Evolutionary conservation across 2,888 invertebrate species (phyloP), one percentile per base, ranked within the genome.

Genomic region (Trypoxylon attenuatum): DNA sequence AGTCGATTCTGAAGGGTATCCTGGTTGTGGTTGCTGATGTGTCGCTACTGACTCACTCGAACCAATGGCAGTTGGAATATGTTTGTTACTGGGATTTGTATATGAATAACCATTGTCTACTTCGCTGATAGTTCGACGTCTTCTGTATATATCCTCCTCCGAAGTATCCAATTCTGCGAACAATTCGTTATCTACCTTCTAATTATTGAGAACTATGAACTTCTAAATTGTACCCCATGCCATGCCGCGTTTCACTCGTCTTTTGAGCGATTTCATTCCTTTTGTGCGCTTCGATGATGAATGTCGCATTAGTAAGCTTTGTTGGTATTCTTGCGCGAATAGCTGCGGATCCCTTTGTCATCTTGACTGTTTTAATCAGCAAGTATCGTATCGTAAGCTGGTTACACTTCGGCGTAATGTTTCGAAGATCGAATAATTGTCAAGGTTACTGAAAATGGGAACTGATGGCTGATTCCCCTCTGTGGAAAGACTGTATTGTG

Each of bases 141-240:
- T 78, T 29, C 49, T 51, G 19, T 76, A 29, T 42, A 39, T 73
- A 74, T 55, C 79, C 46, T 60, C 55, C 38, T 78, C 79, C 4
- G 66, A 80, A 15, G 76, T 79, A 54, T 77, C 69, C 68, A 76
- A 64, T 15, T 85, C 86, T 86, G 85, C 68, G 78, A 85, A 85
- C 80, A 86, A 77, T 77, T 81, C 81, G 73, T 66, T 51, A 72
- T 74, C 79, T 78, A 65, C 77, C 70, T 72, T 65, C 76, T 73
- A 74, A 73, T 57, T 76, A 61, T 52, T 41, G 50, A 45, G 57
- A 29, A 47, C 5, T 49, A 29, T 46, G 56, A 42, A 19, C 15
- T 16, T 25, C 27, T n/a, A 16, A 18, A 27, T 41, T 25, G 22
- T 13, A 45, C 62, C 63, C 66, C 60, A 73, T 71, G 67, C 73